These are phyloP conservation scores for Paramormyrops kingsleyae DNA, from an alignment of 2,113 vertebrate species.

Conservation along the genomic window DNA sequence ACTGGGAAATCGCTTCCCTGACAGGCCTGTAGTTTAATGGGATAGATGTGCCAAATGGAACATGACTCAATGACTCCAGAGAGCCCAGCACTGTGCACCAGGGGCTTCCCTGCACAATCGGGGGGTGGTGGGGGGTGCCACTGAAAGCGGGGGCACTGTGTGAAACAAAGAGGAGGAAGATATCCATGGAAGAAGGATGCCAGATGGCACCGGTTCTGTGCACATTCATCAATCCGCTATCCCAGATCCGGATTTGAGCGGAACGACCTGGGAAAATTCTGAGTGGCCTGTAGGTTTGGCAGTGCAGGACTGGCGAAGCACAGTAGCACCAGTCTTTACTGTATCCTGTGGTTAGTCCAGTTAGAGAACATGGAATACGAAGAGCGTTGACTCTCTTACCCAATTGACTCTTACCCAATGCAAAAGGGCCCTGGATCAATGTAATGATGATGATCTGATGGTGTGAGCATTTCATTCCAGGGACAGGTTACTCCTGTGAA, in stretches of 20 bases:
- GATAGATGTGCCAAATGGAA: not conserved
- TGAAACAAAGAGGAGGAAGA: slow-evolving; percentile 2
- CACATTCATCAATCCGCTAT: not conserved
- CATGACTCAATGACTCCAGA: slow-evolving; percentile 11
- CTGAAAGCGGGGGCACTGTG: not conserved
- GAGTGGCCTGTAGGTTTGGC: not conserved
- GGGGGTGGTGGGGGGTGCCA: not conserved
- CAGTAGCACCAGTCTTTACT: not conserved
- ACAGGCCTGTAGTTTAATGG: not conserved
- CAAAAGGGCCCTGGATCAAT: not conserved
- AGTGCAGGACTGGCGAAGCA: not conserved
- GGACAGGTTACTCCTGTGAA: not conserved
- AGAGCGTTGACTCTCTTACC: not conserved
- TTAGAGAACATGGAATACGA: not conserved
- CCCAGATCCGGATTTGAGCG: not conserved
- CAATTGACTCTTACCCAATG: not conserved
- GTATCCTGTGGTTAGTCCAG: not conserved
- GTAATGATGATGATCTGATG: not conserved
- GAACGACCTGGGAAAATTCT: not conserved
- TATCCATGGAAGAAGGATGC: not conserved
- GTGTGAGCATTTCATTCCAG: not conserved
- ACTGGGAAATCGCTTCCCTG: not conserved
- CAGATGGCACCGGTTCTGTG: not conserved
- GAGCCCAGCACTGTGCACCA: not conserved
- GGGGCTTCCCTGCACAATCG: not conserved